Conservation (phyloP, 2,797 vertebrate species). For the Xiphophorus birchmanni region DNA sequence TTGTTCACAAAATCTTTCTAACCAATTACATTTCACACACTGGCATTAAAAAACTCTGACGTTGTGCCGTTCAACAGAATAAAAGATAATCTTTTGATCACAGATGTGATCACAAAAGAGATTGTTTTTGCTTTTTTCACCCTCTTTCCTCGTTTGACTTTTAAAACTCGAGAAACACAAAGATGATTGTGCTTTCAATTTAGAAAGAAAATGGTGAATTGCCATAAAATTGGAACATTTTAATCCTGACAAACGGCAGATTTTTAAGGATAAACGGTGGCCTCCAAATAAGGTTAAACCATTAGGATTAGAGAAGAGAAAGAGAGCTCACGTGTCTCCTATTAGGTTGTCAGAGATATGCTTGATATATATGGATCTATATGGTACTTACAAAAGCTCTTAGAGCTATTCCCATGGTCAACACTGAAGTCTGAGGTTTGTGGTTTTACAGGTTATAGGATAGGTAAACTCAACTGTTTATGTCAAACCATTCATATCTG, state of each 20-base stretch:
- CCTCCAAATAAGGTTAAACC: background rate
- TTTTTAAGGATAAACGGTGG: background rate
- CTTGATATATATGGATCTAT: background rate
- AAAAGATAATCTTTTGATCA: constrained; percentile 3
- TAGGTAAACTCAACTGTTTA: background rate
- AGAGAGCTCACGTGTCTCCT: background rate
- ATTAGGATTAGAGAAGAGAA: background rate
- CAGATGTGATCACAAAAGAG: background rate
- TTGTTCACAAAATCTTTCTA: background rate
- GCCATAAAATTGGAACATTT: background rate
- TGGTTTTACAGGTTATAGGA: background rate
- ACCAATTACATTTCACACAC: background rate
- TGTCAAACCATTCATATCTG: background rate
- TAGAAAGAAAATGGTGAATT: background rate
- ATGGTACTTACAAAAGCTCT: too few species aligned
- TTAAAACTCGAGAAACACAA: background rate
- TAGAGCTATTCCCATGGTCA: background rate
- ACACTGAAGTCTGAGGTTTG: background rate
- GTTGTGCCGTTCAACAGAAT: background rate
- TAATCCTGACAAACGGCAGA: background rate
- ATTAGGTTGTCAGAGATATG: background rate
- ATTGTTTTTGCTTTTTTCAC: background rate
- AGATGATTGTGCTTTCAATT: background rate
- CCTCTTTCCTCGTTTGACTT: constrained; percentile 3
- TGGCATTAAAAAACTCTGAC: too few species aligned